Percentiles rank a stretch among this genome's conserved stretches.
Evolutionary conservation across 2,888 invertebrate species (phyloP).

Genomic region (Stenotaenia linearis): DNA sequence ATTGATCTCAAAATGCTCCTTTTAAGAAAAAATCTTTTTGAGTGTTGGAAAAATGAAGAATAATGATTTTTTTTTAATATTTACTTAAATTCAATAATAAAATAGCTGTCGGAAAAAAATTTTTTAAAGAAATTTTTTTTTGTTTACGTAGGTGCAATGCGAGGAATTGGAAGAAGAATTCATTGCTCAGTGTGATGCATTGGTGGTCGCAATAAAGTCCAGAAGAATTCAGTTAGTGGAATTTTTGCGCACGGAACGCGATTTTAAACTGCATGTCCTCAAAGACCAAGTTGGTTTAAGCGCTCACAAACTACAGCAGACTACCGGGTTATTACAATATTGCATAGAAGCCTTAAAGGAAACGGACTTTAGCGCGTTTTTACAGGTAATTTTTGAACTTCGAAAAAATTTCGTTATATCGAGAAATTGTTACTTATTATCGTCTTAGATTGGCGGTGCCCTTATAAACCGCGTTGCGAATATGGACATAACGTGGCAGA

Average conservation of each 20-base stretch:
- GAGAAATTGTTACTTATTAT: neutral
- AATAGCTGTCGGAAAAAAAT: too few relatives aligned
- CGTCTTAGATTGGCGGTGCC: constrained; percentile 74
- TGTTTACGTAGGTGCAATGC: constrained; percentile 94
- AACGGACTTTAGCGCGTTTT: constrained; percentile 89
- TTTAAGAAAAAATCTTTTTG: too few relatives aligned
- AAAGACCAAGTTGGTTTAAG: constrained; percentile 77
- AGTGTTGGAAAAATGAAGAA: too few relatives aligned
- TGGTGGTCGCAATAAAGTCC: constrained; percentile 78
- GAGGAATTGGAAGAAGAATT: constrained; percentile 81
- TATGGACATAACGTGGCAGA: constrained; percentile 81
- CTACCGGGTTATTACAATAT: constrained; percentile 92
- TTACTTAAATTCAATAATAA: too few relatives aligned
- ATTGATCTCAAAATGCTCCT: too few relatives aligned
- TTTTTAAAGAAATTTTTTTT: too few relatives aligned
- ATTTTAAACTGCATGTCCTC: constrained; percentile 64
- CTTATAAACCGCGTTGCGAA: constrained; percentile 79
- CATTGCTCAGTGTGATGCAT: constrained; percentile 73
- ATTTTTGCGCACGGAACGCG: constrained; percentile 72
- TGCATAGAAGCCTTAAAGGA: constrained; percentile 98
- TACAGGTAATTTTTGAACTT: constrained; percentile 64
- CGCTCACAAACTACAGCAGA: constrained; percentile 85
- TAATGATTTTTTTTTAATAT: too few relatives aligned
- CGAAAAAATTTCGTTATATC: constrained; percentile 34
- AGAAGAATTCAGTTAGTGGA: constrained; percentile 77